Evolutionary conservation across 2,888 invertebrate genomes (phyloP).

Genomic region (Coelinius sp.): DNA sequence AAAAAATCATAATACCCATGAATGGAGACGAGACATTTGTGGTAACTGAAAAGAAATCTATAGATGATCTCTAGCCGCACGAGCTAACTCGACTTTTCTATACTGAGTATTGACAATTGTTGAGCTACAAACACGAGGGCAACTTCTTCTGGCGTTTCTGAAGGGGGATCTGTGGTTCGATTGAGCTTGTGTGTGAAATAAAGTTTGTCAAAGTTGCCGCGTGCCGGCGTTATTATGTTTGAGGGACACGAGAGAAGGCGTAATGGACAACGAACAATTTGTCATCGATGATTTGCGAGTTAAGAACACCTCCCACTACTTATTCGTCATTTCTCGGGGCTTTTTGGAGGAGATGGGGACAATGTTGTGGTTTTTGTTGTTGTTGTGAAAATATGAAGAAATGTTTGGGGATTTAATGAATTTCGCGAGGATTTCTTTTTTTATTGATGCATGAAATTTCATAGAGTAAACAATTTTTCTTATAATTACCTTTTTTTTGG

Average conservation of each 20-base stretch:
- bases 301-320: slow-evolving; percentile 45
- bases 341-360: neutral
- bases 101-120: neutral
- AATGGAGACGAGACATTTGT: slow-evolving; percentile 9
- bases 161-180: neutral
- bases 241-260: slow-evolving; percentile 20
- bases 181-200: slow-evolving; percentile 2
- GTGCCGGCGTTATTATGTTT: slow-evolving; percentile 4
- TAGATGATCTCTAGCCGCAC: no score
- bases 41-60: slow-evolving; percentile 7
- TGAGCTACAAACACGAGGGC: neutral
- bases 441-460: no score
- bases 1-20: neutral
- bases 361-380: neutral
- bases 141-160: neutral
- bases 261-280: slow-evolving; percentile 46
- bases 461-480: no score
- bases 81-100: neutral
- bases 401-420: no score
- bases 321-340: slow-evolving; percentile 37
- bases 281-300: slow-evolving; percentile 56
- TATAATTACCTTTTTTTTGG: no score
- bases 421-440: no score
- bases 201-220: neutral
- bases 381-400: neutral